Conservation (phyloP, 2,888 invertebrate species). For the Ormyrus thymus region DNA sequence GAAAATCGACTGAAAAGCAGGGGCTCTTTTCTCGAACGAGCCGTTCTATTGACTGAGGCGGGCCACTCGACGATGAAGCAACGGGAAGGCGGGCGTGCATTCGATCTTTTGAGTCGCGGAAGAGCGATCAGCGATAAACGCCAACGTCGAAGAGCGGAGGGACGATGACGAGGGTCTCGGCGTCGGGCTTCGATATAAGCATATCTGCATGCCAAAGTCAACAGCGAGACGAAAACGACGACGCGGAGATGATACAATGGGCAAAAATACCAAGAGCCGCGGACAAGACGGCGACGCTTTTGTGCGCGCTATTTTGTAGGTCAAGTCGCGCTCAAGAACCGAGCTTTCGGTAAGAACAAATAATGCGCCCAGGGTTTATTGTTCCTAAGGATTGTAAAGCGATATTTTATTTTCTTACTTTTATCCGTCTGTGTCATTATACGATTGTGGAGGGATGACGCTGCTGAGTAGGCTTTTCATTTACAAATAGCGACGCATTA, state of each 20-base stretch:
- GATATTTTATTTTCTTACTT: no score
- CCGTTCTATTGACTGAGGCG: slow-evolving; percentile 9
- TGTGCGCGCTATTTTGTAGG: background rate
- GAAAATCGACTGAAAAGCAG: slow-evolving; percentile 8
- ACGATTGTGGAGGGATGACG: no score
- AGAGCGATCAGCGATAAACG: slow-evolving; percentile 24
- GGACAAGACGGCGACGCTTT: background rate
- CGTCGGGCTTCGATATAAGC: background rate
- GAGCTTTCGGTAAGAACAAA: no score
- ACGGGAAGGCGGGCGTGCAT: background rate
- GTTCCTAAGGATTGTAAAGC: no score
- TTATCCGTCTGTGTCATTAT: no score
- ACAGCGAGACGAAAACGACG: background rate
- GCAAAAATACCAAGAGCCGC: background rate
- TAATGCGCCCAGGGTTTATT: no score
- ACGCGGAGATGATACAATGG: background rate
- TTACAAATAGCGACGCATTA: no score
- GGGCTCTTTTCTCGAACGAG: background rate
- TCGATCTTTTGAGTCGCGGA: slow-evolving; percentile 31
- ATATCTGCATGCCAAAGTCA: slow-evolving; percentile 27
- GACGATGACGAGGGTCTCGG: background rate
- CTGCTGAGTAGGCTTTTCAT: no score
- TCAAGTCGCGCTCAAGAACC: background rate
- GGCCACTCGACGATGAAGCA: background rate
- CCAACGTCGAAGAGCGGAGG: background rate